These are phyloP conservation scores for Orchestes rusci DNA, from an alignment of 2,888 invertebrate species.

Conservation along the genomic window DNA sequence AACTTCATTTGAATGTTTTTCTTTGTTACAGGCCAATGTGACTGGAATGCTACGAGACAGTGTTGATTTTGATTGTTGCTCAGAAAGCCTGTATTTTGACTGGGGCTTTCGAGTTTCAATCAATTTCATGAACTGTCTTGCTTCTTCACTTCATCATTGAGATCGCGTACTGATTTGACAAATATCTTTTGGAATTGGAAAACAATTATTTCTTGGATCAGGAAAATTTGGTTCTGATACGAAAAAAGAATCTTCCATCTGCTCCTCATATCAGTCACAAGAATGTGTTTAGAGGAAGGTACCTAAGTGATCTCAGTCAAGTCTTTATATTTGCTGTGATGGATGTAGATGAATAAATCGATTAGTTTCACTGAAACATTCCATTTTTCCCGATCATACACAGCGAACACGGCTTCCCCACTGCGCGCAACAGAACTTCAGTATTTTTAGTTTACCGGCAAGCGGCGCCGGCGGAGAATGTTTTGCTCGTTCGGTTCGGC, in stretches of 20 bases:
- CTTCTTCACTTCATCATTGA: no score
- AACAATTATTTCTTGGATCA: neutral
- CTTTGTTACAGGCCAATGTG: constrained; percentile 3
- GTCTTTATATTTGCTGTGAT: neutral
- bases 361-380: no score
- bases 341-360: no score
- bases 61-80: constrained; percentile 48
- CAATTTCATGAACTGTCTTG: constrained; percentile 37
- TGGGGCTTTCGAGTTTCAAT: constrained; percentile 46
- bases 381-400: no score
- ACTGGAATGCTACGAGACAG: constrained; percentile 7
- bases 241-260: no score
- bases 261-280: no score
- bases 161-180: neutral
- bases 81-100: constrained; percentile 44
- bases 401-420: no score
- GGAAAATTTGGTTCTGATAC: neutral
- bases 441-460: no score
- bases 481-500: no score
- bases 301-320: neutral
- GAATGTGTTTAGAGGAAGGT: no score
- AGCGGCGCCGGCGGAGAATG: no score
- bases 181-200: neutral
- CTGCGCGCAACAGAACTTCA: no score
- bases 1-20: constrained; percentile 2